These are phyloP conservation scores for Leptinotarsa juncta DNA, from an alignment of 2,888 invertebrate genomes.

Conservation along the genomic window DNA sequence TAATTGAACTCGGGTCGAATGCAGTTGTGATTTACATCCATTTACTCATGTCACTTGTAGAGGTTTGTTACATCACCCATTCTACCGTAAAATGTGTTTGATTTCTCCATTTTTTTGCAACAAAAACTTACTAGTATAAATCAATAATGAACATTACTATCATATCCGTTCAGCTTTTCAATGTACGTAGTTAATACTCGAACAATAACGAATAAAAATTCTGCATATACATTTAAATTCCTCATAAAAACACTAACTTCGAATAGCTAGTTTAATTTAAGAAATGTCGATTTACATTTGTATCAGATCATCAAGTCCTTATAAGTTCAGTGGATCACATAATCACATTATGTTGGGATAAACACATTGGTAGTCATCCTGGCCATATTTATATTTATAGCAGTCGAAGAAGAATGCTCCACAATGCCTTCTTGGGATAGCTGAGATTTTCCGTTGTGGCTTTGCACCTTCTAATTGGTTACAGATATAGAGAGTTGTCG, in stretches of 20 bases:
- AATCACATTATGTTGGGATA: conserved; percentile 47
- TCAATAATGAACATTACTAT: background rate
- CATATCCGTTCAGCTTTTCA: background rate
- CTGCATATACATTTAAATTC: conserved; percentile 11
- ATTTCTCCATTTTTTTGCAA: too few relatives aligned
- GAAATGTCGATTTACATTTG: conserved; percentile 32
- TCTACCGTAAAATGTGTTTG: too few relatives aligned
- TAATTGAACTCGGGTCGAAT: too few relatives aligned
- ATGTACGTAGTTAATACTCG: background rate
- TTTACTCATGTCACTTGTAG: too few relatives aligned
- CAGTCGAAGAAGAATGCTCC: conserved; percentile 35
- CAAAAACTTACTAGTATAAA: background rate
- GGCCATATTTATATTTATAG: conserved; percentile 38
- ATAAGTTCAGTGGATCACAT: conserved; percentile 29
- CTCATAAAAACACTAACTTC: conserved; percentile 7
- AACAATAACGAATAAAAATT: conserved; percentile 6
- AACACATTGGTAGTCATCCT: conserved; percentile 45
- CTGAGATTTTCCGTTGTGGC: conserved; percentile 44
- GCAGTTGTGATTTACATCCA: too few relatives aligned
- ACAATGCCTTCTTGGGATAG: conserved; percentile 43
- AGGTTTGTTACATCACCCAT: too few relatives aligned
- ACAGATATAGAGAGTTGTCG: conserved; percentile 38
- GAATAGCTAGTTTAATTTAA: conserved; percentile 17
- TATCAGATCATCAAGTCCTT: conserved; percentile 28
- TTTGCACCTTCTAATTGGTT: conserved; percentile 50